Evolutionary conservation across 2,113 vertebrate species (phyloP).

Genomic region (Stigmatopora nigra): DNA sequence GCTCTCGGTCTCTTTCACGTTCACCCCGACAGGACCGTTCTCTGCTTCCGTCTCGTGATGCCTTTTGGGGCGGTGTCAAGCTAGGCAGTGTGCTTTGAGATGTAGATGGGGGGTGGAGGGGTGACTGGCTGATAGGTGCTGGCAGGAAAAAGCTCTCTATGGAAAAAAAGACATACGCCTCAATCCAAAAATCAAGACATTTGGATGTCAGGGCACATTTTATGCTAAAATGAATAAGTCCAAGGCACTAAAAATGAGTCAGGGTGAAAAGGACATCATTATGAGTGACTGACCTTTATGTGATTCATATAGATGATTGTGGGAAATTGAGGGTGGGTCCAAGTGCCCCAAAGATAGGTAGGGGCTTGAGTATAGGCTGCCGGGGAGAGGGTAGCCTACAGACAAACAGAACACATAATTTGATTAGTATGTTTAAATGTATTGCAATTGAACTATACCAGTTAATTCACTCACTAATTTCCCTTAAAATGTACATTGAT

Average conservation of each 20-base stretch:
- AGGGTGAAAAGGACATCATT: background rate
- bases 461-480: background rate
- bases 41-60: slow-evolving; percentile 71
- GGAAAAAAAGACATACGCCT: slow-evolving; percentile 12
- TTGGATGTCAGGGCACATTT: background rate
- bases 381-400: slow-evolving; percentile 83
- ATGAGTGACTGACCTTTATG: slow-evolving; percentile 83
- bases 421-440: background rate
- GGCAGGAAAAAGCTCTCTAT: slow-evolving; percentile 89
- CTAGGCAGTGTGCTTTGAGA: slow-evolving; percentile 64
- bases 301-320: slow-evolving; percentile 84
- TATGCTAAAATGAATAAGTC: background rate
- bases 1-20: slow-evolving; percentile 63
- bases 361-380: slow-evolving; percentile 79
- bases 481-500: background rate
- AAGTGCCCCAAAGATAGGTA: slow-evolving; percentile 91
- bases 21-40: slow-evolving; percentile 71
- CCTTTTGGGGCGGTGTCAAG: slow-evolving; percentile 72
- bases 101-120: slow-evolving; percentile 74
- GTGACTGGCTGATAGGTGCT: slow-evolving; percentile 61
- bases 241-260: background rate
- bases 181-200: background rate
- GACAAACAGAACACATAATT: slow-evolving; percentile 16
- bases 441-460: background rate
- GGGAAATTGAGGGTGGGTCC: slow-evolving; percentile 82